Evolutionary conservation across 2,888 invertebrate species (phyloP), one percentile per base, ranked within the genome.

Genomic region (Patella pellucida): DNA sequence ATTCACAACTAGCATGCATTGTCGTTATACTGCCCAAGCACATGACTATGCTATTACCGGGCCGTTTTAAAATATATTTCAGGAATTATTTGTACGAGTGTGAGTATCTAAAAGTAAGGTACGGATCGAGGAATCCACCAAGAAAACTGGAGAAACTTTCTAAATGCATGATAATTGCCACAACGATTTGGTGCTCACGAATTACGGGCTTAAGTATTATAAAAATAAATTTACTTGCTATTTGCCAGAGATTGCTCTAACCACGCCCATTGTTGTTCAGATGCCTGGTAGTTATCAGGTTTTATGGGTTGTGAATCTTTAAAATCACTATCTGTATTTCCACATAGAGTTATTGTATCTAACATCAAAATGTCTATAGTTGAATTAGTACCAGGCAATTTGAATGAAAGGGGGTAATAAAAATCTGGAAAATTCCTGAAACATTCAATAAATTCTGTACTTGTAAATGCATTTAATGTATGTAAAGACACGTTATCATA

Each of bases 301-400:
- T 84, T 84, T 9, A 75, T 9, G 1, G 86, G 88, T 68, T 85
- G 85, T 52, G 80, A 75, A 2, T 76, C 54, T 0, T 75, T 70
- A 23, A 77, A 78, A 73, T 88, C 87, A 68, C 84, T 78, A 16
- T 86, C 86, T 7, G 88, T 87, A 77, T 90, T 90, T 3, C 92
- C 92, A 83, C 92, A 92, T 52, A 92, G 82, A 16, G 91, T 83
- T 9, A 92, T 86, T 1, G 92, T 92, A 82, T 92, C 92, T 27
- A 92, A 84, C 91, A 92, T 91, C 12, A 92, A 31, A 52, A 92
- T 84, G 31, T 92, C 91, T 1, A 91, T 79, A 1, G 80, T 84
- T 14, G 81, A 80, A 23, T 85, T 83, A 16, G 84, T 81, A 51
- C 85, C 85, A 19, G 89, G 88, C 50, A 90, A 79, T 3, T 75